A percentile compares a stretch with the other conserved stretches of the same genome.
These are phyloP conservation scores for Andrena trimmerana DNA, from an alignment of 2,888 invertebrate genomes.

Conservation along the genomic window DNA sequence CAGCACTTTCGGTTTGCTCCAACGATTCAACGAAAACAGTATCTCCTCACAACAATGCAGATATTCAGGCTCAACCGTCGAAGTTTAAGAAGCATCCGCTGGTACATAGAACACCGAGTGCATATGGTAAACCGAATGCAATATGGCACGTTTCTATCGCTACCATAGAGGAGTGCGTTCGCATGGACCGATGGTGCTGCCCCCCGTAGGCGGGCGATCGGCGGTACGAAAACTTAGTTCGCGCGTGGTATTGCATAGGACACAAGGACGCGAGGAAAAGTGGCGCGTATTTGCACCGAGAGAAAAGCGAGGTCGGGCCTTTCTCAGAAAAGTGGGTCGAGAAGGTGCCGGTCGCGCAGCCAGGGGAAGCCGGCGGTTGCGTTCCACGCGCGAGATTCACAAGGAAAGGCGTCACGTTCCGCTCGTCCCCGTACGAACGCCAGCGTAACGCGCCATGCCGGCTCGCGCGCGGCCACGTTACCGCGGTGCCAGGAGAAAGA, in stretches of 20 bases:
- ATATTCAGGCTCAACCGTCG: too few relatives aligned
- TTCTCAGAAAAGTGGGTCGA: conserved; percentile 80
- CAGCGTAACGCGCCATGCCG: neutral
- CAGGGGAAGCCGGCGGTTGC: conserved; percentile 33
- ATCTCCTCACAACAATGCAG: too few relatives aligned
- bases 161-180: too few relatives aligned
- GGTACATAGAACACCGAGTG: neutral
- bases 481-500: conserved; percentile 29
- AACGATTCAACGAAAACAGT: neutral
- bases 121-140: neutral
- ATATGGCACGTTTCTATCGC: neutral
- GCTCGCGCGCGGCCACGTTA: conserved; percentile 26
- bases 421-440: conserved; percentile 28
- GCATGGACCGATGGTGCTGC: conserved; percentile 31
- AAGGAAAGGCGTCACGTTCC: conserved; percentile 52
- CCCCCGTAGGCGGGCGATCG: conserved; percentile 23
- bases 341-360: conserved; percentile 66
- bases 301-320: conserved; percentile 81
- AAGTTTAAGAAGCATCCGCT: neutral
- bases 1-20: conserved; percentile 9
- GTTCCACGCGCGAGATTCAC: conserved; percentile 56
- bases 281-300: conserved; percentile 77
- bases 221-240: conserved; percentile 32
- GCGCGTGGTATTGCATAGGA: conserved; percentile 64
- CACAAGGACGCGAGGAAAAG: conserved; percentile 75